Conservation (phyloP, 2,888 invertebrate species). For the Piscicola geometra region DNA sequence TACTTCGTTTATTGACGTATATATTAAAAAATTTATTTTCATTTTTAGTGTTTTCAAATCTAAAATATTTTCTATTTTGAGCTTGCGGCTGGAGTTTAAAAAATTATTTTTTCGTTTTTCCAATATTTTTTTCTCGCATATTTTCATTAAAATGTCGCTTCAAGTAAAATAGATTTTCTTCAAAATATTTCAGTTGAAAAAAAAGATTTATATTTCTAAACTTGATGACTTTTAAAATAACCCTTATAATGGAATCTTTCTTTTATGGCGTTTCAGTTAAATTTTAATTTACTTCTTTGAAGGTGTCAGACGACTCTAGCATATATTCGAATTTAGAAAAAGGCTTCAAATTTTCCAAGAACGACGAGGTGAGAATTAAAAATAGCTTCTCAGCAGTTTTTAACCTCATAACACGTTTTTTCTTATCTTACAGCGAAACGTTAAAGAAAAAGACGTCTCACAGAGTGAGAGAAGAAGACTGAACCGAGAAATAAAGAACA, state of each 20-base stretch:
- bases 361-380: not conserved
- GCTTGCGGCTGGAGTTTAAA: not conserved
- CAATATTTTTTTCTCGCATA: not conserved
- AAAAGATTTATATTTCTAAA: too few relatives aligned
- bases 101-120: not conserved
- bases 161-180: too few relatives aligned
- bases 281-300: too few relatives aligned
- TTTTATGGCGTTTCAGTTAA: too few relatives aligned
- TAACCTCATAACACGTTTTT: not conserved
- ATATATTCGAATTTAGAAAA: constrained; percentile 11
- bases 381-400: too few relatives aligned
- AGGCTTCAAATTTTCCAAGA: constrained; percentile 7
- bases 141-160: not conserved
- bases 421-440: not conserved
- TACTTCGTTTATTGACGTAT: not conserved
- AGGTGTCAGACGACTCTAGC: constrained; percentile 1
- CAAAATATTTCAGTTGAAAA: too few relatives aligned
- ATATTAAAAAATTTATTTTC: not conserved
- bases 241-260: too few relatives aligned
- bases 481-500: constrained; percentile 9
- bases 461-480: not conserved
- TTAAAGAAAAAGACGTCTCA: not conserved
- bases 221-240: too few relatives aligned
- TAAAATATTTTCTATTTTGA: not conserved
- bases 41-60: not conserved